Base-by-base conservation (phyloP, 2,888 invertebrate species). In the Protula sp. region DNA sequence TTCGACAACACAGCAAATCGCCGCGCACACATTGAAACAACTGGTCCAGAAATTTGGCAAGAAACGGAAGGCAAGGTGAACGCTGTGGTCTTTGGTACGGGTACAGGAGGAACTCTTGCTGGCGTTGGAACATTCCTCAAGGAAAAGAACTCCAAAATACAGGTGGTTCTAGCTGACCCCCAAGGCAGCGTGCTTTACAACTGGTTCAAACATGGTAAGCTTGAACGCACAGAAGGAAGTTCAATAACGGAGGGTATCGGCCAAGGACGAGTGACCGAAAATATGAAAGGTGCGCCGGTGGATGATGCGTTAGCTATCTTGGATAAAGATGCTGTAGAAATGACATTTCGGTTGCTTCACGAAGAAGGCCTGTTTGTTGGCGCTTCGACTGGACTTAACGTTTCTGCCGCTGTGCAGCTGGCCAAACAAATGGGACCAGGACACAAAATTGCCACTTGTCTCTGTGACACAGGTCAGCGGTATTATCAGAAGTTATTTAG, bases 351-450 rank as follows among this genome's bases (percentile, higher is more conserved):
- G 5, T 66, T 81, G 19, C 65, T 81, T 5, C 73, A 75, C 57
- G 79, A 81, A 62, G 81, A 81, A 63, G 81, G 81, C 2, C 73
- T 81, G 54, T 78, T 79, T 66, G 79, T 81, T 45, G 81, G 81
- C 2, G 80, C 80, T 1, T 78, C 80, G 0, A 72, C 79, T 0
- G 81, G 80, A 14, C 65, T 81, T 28, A 81, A 81, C 67, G 77
- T 81, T 2, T 71, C 70, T 26, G 79, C 74, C 3, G 81, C 81
- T 1, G 74, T 73, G 38, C 70, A 78, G 58, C 72, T 77, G 1
- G 80, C 80, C 24, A 69, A 72, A 53, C 51, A 67, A 45, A 71
- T 80, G 72, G 80, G 80, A 5, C 78, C 77, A 54, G 80, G 80
- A 2, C 77, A 78, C 62, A 79, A 77, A 0, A 71, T 81, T 57